Conservation (phyloP, 2,888 invertebrate genomes). For the Pyrochroa serraticornis region DNA sequence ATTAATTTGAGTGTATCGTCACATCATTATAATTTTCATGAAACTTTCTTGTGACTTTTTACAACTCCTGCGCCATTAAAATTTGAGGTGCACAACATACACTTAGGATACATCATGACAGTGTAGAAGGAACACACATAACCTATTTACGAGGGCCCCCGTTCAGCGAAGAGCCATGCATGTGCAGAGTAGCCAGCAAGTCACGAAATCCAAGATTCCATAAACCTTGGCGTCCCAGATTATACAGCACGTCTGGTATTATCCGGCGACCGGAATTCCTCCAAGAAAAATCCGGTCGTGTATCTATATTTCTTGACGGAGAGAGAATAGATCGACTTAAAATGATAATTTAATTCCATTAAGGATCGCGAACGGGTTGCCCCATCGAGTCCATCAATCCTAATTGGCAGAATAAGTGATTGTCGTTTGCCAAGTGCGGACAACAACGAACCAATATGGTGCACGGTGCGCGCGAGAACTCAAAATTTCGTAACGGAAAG, state of each 20-base stretch:
- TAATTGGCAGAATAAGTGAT: conserved; percentile 37
- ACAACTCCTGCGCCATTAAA: too few relatives aligned
- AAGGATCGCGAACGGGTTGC: conserved; percentile 29
- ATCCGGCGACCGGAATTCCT: conserved; percentile 30
- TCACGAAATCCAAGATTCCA: conserved; percentile 37
- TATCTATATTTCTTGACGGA: conserved; percentile 35
- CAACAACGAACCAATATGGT: conserved; percentile 28
- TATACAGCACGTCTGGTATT: conserved; percentile 37
- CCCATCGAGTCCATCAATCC: conserved; percentile 31
- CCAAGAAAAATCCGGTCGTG: conserved; percentile 33
- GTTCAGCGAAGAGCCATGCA: too few relatives aligned
- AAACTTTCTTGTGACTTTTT: too few relatives aligned
- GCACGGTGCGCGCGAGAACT: neutral
- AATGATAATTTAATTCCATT: conserved; percentile 42
- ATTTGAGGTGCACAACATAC: too few relatives aligned
- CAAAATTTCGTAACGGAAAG: too few relatives aligned
- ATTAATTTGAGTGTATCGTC: too few relatives aligned
- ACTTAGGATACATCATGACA: too few relatives aligned
- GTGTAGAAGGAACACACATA: too few relatives aligned
- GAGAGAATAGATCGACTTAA: conserved; percentile 36
- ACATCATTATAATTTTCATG: too few relatives aligned
- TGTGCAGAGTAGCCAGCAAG: conserved; percentile 9
- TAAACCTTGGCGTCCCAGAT: conserved; percentile 36
- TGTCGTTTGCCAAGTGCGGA: conserved; percentile 22
- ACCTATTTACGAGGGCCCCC: too few relatives aligned